phyloP scores from a whole-genome alignment of 2,888 invertebrate species.

The Terebella lapidaria region DNA sequence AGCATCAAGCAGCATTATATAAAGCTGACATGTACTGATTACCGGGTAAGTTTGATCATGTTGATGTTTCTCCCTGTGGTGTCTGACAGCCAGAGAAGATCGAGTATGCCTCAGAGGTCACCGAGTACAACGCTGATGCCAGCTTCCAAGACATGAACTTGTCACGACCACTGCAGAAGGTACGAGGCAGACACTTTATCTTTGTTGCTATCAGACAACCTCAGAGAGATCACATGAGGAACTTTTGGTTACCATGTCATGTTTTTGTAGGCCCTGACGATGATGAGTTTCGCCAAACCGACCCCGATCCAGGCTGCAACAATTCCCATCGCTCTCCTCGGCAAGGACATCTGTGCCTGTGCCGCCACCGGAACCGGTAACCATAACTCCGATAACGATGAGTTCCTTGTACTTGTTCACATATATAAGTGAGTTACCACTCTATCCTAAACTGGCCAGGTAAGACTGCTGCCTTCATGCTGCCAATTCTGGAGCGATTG shows the following conservation, averaged over 20 bases:
- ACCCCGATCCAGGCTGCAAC: conserved; percentile 96
- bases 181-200: conserved; percentile 32
- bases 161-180: conserved; percentile 85
- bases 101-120: conserved; percentile 43
- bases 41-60: neutral
- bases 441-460: too few species aligned
- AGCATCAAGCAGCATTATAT: too few species aligned
- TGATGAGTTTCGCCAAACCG: conserved; percentile 85
- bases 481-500: conserved; percentile 90
- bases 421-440: too few species aligned
- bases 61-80: neutral
- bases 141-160: conserved; percentile 78
- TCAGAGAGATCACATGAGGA: too few species aligned
- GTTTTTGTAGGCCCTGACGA: conserved; percentile 77
- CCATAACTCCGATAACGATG: conserved; percentile 3
- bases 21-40: too few species aligned
- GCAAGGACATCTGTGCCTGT: conserved; percentile 95
- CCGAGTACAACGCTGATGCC: conserved; percentile 37
- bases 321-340: conserved; percentile 86
- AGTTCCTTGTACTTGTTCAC: too few species aligned
- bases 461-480: conserved; percentile 98
- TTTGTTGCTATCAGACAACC: neutral
- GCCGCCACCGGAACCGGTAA: conserved; percentile 82
- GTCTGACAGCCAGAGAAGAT: conserved; percentile 29
- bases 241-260: too few species aligned